phyloP scores from a whole-genome alignment of 2,888 invertebrate species.

The Drosophila pegasa region DNA sequence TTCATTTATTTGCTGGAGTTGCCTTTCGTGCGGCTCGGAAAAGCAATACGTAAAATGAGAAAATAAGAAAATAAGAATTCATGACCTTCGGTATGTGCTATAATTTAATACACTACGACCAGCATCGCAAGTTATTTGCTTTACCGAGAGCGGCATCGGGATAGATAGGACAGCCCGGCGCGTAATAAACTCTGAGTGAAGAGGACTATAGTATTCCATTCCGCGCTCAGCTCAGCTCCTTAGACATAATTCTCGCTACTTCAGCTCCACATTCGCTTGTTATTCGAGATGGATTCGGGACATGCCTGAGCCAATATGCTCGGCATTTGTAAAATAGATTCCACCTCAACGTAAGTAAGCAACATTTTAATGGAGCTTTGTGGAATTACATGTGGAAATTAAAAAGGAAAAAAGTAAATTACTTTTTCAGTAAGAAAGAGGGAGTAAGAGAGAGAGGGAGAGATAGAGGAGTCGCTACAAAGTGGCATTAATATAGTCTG shows the following conservation, averaged over 20 bases:
- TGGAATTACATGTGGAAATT: constrained; percentile 48
- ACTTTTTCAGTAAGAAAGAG: background rate
- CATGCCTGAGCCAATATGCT: constrained; percentile 28
- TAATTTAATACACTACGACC: constrained; percentile 79
- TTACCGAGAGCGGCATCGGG: constrained; percentile 15
- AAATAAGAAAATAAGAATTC: constrained; percentile 75
- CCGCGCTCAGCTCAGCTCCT: background rate
- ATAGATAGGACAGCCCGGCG: background rate
- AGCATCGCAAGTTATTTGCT: constrained; percentile 56
- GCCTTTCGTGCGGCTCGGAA: constrained; percentile 39
- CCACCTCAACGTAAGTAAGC: constrained; percentile 24
- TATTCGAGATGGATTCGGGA: background rate
- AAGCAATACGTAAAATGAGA: constrained; percentile 78
- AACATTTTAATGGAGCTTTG: constrained; percentile 57
- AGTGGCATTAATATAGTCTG: constrained; percentile 36
- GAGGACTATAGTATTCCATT: background rate
- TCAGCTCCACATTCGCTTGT: background rate
- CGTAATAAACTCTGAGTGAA: background rate
- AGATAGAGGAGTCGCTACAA: constrained; percentile 12
- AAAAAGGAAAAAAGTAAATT: constrained; percentile 26
- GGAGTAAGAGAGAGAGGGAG: background rate
- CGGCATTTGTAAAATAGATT: background rate
- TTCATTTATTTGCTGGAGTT: constrained; percentile 74
- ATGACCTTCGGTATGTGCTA: constrained; percentile 81
- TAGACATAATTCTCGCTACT: background rate